A percentile compares a stretch with the other conserved stretches of the same genome.
These are phyloP conservation scores for Poeciliopsis turneri DNA, from an alignment of 2,797 vertebrate species.

Conservation along the genomic window DNA sequence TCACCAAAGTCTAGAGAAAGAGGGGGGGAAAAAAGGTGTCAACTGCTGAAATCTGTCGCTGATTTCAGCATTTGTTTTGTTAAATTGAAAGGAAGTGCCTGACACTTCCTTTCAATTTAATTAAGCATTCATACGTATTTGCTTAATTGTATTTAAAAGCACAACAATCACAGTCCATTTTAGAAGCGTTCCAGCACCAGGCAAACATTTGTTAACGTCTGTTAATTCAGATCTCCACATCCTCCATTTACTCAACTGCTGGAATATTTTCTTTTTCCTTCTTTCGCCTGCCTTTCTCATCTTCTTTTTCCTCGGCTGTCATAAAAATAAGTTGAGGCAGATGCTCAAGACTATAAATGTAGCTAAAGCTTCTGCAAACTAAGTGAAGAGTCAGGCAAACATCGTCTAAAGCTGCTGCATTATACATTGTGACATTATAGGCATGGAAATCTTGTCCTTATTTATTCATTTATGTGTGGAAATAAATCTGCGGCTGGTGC, in stretches of 20 bases:
- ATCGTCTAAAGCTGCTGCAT: slow-evolving; percentile 45
- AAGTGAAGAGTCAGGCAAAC: slow-evolving; percentile 59
- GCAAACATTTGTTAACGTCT: background rate
- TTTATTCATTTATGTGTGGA: slow-evolving; percentile 24
- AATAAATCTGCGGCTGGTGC: slow-evolving; percentile 40
- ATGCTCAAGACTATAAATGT: slow-evolving; percentile 55
- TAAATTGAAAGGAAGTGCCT: background rate
- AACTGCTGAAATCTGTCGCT: background rate
- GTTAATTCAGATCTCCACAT: slow-evolving; percentile 7
- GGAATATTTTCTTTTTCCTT: background rate
- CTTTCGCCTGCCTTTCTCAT: slow-evolving; percentile 29
- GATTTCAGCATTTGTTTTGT: background rate
- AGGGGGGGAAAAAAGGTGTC: background rate
- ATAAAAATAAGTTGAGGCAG: slow-evolving; percentile 60
- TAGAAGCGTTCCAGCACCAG: background rate
- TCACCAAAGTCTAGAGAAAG: background rate
- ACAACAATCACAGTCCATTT: background rate
- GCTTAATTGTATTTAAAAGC: background rate
- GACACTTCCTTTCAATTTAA: background rate
- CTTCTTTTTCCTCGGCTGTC: slow-evolving; percentile 40
- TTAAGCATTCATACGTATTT: background rate
- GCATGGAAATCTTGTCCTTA: slow-evolving; percentile 40
- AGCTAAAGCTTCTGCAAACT: slow-evolving; percentile 55
- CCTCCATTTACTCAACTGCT: slow-evolving; percentile 43
- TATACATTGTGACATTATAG: slow-evolving; percentile 58